Percentiles rank a stretch among this genome's conserved stretches.
Evolutionary conservation across 1,140 invertebrate species (phyloP).

Genomic region (Watersipora subatra): DNA sequence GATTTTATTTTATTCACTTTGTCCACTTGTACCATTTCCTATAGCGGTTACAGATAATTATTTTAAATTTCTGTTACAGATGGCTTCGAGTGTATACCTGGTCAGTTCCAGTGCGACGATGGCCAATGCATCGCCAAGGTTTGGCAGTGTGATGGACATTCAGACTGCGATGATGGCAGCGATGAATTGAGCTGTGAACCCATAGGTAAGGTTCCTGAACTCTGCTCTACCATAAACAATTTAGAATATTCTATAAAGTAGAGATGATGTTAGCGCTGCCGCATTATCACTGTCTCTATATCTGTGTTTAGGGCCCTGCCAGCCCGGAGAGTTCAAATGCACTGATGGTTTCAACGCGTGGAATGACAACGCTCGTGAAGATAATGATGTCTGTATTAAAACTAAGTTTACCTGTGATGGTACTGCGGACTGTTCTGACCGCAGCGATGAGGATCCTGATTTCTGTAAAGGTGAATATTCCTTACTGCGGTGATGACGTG

Average conservation of each 20-base stretch:
- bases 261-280: too few relatives aligned
- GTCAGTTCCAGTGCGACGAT: constrained; percentile 48
- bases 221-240: too few relatives aligned
- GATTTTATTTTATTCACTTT: too few relatives aligned
- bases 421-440: not conserved
- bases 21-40: too few relatives aligned
- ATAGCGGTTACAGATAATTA: too few relatives aligned
- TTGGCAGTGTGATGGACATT: constrained; percentile 80
- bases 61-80: not conserved
- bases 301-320: not conserved
- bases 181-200: constrained; percentile 31
- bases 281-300: too few relatives aligned
- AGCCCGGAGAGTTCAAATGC: not conserved
- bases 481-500: too few relatives aligned
- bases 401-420: not conserved
- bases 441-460: not conserved
- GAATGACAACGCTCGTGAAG: not conserved
- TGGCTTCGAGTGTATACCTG: constrained; percentile 66
- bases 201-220: too few relatives aligned
- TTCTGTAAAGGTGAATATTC: not conserved
- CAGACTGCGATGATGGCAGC: constrained; percentile 82
- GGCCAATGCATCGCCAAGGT: constrained; percentile 76
- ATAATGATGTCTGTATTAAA: not conserved
- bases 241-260: too few relatives aligned
- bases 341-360: not conserved